These are phyloP conservation scores for Anneissia japonica DNA, from an alignment of 35 echinoderm and acorn worm species.

Conservation along the genomic window DNA sequence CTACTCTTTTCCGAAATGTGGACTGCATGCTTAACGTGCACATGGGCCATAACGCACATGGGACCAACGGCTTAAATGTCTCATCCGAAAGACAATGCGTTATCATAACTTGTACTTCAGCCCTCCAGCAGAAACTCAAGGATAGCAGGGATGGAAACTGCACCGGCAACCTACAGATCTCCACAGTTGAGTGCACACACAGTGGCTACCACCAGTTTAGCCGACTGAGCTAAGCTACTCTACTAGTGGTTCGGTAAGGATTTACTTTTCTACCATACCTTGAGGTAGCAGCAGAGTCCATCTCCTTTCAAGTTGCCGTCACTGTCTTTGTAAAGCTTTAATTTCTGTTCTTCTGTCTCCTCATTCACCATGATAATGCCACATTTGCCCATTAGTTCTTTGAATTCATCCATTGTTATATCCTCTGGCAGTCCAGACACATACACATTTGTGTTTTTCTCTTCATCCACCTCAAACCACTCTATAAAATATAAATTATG, in stretches of 20 bases:
- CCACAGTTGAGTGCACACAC: neutral
- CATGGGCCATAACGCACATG: too few species aligned
- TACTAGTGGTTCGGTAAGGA: too few species aligned
- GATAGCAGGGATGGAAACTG: too few species aligned
- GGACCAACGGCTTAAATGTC: too few species aligned
- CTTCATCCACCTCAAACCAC: slow-evolving; percentile 80
- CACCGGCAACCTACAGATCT: neutral
- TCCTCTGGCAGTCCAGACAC: slow-evolving; percentile 81
- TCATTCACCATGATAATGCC: slow-evolving; percentile 88
- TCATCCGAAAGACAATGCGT: too few species aligned
- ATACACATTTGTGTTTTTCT: slow-evolving; percentile 87
- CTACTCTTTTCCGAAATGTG: too few species aligned
- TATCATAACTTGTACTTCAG: too few species aligned
- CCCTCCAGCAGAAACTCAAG: too few species aligned
- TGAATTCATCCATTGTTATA: slow-evolving; percentile 61
- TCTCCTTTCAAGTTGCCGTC: slow-evolving; percentile 79
- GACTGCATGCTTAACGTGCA: too few species aligned
- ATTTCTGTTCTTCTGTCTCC: slow-evolving; percentile 60
- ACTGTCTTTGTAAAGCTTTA: slow-evolving; percentile 77
- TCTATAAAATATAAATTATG: slow-evolving; percentile 20
- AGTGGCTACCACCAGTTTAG: neutral
- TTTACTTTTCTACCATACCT: slow-evolving; percentile 54
- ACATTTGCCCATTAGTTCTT: slow-evolving; percentile 86
- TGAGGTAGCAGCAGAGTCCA: slow-evolving; percentile 81
- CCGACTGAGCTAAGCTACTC: neutral